phyloP scores from a whole-genome alignment of 2,888 invertebrate genomes.

The Apodemia zela region DNA sequence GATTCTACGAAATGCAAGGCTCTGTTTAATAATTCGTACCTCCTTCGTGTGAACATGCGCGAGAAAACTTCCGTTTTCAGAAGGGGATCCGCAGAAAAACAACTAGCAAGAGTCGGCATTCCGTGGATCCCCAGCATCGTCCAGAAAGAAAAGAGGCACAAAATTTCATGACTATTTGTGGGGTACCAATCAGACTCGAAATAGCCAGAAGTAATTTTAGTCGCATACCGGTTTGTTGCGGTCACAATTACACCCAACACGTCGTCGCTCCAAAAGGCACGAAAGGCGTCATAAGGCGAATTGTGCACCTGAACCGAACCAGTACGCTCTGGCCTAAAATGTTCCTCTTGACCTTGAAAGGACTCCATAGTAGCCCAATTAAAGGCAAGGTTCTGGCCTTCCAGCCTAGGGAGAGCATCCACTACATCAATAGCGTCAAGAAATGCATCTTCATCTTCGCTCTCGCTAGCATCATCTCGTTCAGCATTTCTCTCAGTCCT shows the following conservation, averaged over 20 bases:
- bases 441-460: too few relatives aligned
- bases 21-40: constrained; percentile 21
- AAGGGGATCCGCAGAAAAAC: constrained; percentile 21
- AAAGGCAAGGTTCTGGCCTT: too few relatives aligned
- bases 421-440: too few relatives aligned
- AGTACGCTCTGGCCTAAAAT: too few relatives aligned
- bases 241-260: constrained; percentile 22
- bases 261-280: not conserved
- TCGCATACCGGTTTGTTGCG: constrained; percentile 25
- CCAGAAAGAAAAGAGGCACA: constrained; percentile 23
- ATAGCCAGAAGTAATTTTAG: constrained; percentile 3
- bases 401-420: too few relatives aligned
- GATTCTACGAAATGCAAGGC: constrained; percentile 24
- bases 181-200: constrained; percentile 21
- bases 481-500: too few relatives aligned
- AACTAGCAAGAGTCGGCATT: constrained; percentile 25
- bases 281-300: constrained; percentile 24
- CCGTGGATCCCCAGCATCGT: not conserved
- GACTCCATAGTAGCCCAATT: too few relatives aligned
- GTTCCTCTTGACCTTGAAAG: too few relatives aligned
- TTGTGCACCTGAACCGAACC: too few relatives aligned
- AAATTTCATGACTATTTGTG: constrained; percentile 19
- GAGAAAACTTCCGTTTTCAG: constrained; percentile 23
- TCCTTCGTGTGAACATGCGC: constrained; percentile 12
- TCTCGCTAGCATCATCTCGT: too few relatives aligned